Evolutionary conservation across 2,888 invertebrate genomes (phyloP), one percentile per base, ranked within the genome.

Genomic region (Heliconius charithonia): DNA sequence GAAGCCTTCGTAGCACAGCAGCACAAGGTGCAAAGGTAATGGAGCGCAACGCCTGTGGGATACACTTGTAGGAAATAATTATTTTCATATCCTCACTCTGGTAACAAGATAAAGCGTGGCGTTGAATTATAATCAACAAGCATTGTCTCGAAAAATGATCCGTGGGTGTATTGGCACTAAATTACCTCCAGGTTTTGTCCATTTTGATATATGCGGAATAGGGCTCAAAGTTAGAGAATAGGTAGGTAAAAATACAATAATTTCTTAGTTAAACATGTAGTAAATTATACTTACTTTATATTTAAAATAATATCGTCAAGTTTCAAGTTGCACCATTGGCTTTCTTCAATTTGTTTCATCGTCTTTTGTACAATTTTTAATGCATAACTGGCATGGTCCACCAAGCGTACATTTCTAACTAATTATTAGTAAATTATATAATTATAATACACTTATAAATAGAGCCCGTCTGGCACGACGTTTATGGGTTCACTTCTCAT

Each of bases 301-400:
- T 82, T 73, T n/a, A 84, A 76, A 0, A 78, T 67, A 19, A 89
- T 78, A 3, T 90, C 88, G 3, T 89, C 86, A 6, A 94, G 80
- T 78, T 89, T 91, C 19, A 94, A 79, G 62, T 88, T 92, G 41
- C 87, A 88, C 92, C 92, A 93, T 66, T 86, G 87, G 2, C 80
- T 83, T 2, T 84, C 75, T 81, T 93, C 93, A 0, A 93, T 77
- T 4, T 83, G 83, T 4, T 83, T 83, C 56, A 90, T 81, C 0
- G 90, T 89, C 29, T 87, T 86, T 2, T 90, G 87, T 3, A 93
- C 81, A 0, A 91, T 81, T 1, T 86, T 81, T 3, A 87, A 76
- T 62, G 89, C 86, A 79, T 92, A 93, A 12, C 81, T 83, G 0
- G 75, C 75, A 69, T 88, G 88, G 59, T 87, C 84, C 0, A 89